A percentile compares a stretch with the other conserved stretches of the same genome.
These are phyloP conservation scores for Agrochola macilenta DNA, from an alignment of 2,888 invertebrate species.

Conservation along the genomic window DNA sequence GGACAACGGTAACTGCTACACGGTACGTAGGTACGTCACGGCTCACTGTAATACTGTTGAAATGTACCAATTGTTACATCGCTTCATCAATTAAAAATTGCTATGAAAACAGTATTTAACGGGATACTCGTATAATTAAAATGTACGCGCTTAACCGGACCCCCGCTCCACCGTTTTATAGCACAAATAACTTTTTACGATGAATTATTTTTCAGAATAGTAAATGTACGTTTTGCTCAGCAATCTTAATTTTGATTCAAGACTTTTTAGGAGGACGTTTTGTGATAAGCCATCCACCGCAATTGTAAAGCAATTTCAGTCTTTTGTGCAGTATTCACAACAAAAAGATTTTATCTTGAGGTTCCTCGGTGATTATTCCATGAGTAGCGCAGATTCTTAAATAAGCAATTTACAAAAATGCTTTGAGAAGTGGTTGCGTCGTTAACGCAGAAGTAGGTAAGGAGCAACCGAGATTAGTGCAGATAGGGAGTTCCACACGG, in stretches of 20 bases:
- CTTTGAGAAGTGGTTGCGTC: conserved; percentile 60
- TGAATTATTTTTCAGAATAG: conserved; percentile 58
- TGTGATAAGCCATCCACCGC: conserved; percentile 71
- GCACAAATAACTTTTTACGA: conserved; percentile 53
- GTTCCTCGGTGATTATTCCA: conserved; percentile 75
- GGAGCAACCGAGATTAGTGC: conserved; percentile 50
- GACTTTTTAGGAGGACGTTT: conserved; percentile 69
- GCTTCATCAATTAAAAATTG: conserved; percentile 57
- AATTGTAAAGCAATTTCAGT: conserved; percentile 75
- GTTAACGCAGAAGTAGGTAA: conserved; percentile 55
- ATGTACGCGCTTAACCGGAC: conserved; percentile 58
- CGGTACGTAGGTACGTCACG: not conserved
- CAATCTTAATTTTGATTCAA: conserved; percentile 69
- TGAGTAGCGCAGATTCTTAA: conserved; percentile 71
- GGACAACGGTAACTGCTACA: conserved; percentile 35
- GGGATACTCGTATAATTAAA: conserved; percentile 57
- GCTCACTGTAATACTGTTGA: conserved; percentile 31
- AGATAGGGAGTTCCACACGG: conserved; percentile 58
- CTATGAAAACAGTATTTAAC: conserved; percentile 56
- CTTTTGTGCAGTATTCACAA: conserved; percentile 76
- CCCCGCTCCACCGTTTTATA: conserved; percentile 40
- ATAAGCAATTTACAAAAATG: conserved; percentile 74
- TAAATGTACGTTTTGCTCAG: conserved; percentile 56
- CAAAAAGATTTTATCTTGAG: conserved; percentile 79
- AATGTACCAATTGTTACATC: conserved; percentile 43